A percentile compares a stretch with the other conserved stretches of the same genome.
phyloP scores from a whole-genome alignment of 30 jellyfish, hydroid and myxozoan species.

The Aurelia sp. region DNA sequence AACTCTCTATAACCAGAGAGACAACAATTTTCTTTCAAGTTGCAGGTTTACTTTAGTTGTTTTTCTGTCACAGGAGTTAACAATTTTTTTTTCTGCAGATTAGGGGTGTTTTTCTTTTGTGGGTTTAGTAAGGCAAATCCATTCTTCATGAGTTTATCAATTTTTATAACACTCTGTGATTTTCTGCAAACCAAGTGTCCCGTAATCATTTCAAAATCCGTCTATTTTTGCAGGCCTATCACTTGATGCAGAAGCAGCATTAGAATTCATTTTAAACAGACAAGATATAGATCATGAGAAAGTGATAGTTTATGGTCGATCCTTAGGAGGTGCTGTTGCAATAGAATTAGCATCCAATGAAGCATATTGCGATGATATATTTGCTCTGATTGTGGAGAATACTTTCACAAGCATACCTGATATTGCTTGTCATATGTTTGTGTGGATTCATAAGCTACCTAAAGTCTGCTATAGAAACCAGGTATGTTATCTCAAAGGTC shows the following conservation, averaged over 20 bases:
- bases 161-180: too few relatives aligned
- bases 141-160: too few relatives aligned
- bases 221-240: conserved; percentile 65
- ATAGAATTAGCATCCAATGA: conserved; percentile 68
- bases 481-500: conserved; percentile 21
- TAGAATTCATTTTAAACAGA: conserved; percentile 63
- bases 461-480: conserved; percentile 83
- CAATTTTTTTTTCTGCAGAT: too few relatives aligned
- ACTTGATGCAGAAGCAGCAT: conserved; percentile 88
- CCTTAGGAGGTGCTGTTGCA: conserved; percentile 97
- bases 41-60: too few relatives aligned
- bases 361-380: conserved; percentile 52
- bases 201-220: neutral
- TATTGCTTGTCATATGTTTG: conserved; percentile 79
- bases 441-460: conserved; percentile 71
- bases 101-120: too few relatives aligned
- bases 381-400: conserved; percentile 88
- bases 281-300: conserved; percentile 82
- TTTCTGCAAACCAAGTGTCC: too few relatives aligned
- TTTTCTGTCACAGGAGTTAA: too few relatives aligned
- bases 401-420: conserved; percentile 95
- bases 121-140: too few relatives aligned
- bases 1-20: too few relatives aligned
- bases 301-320: conserved; percentile 80
- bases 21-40: too few relatives aligned